These are phyloP conservation scores for Karalla daura DNA, from an alignment of 2,797 vertebrate species.

Conservation along the genomic window DNA sequence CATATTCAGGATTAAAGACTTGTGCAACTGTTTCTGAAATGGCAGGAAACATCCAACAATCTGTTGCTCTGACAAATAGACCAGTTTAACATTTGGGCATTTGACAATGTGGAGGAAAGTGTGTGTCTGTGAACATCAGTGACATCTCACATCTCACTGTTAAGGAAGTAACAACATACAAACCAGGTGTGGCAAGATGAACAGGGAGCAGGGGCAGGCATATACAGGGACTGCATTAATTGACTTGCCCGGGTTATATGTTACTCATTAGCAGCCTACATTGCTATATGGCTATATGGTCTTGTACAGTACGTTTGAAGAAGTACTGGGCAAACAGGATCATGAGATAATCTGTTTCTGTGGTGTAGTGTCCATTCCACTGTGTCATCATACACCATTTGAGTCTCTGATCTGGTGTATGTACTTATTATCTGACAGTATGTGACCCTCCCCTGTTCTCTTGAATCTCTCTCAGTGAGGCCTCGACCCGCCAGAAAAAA, in stretches of 20 bases:
- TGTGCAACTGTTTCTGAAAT: background rate
- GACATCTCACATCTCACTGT: background rate
- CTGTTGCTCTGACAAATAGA: background rate
- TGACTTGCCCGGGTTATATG: background rate
- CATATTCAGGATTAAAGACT: background rate
- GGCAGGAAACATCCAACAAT: background rate
- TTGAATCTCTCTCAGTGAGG: too few relatives aligned
- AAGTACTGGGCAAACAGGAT: too few relatives aligned
- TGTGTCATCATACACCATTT: too few relatives aligned
- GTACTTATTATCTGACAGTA: too few relatives aligned
- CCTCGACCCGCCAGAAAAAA: too few relatives aligned
- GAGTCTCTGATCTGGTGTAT: too few relatives aligned
- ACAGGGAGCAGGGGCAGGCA: background rate
- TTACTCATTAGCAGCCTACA: background rate
- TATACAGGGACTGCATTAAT: background rate
- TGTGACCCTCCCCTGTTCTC: too few relatives aligned
- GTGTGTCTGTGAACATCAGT: constrained; percentile 1
- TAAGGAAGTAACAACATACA: background rate
- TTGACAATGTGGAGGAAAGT: background rate
- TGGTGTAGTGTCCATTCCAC: too few relatives aligned
- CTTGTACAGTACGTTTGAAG: too few relatives aligned
- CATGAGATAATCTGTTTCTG: too few relatives aligned
- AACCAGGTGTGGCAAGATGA: background rate
- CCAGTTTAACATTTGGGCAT: background rate
- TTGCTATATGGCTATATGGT: background rate